Conservation (phyloP, 2,113 vertebrate genomes). For the Dromaius novaehollandiae region DNA sequence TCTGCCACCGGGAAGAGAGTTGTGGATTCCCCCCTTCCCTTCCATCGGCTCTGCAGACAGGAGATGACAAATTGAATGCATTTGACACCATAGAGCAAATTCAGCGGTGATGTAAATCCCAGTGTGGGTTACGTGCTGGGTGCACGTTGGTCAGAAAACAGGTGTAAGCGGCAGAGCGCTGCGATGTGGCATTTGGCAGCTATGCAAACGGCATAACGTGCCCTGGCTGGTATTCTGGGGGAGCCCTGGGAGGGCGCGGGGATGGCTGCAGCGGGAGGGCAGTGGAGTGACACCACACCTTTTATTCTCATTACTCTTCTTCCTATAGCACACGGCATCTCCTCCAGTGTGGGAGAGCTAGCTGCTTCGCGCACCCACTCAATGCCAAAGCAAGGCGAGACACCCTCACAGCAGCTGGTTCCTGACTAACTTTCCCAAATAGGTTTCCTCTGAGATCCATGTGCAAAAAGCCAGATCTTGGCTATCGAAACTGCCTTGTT, state of each 20-base stretch:
- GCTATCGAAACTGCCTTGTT: not conserved
- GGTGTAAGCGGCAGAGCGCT: not conserved
- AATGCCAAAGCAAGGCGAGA: not conserved
- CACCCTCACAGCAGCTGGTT: not conserved
- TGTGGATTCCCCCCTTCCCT: not conserved
- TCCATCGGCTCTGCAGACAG: not conserved
- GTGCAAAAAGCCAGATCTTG: not conserved
- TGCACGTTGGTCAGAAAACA: not conserved
- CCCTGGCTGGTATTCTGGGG: accelerated
- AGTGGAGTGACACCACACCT: not conserved
- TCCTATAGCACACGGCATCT: not conserved
- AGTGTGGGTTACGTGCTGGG: not conserved
- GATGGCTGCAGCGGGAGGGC: not conserved
- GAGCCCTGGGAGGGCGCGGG: not conserved
- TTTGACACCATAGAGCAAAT: not conserved
- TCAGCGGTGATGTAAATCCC: not conserved
- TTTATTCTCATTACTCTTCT: not conserved
- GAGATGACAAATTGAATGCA: not conserved
- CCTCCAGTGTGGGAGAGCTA: accelerated
- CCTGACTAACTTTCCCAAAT: not conserved
- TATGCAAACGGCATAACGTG: not conserved
- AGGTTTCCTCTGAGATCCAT: not conserved
- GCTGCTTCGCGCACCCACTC: not conserved
- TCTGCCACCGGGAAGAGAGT: not conserved
- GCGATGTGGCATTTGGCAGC: not conserved